Evolutionary conservation across 2,888 invertebrate species (phyloP).

Genomic region (Fragum whitleyi): DNA sequence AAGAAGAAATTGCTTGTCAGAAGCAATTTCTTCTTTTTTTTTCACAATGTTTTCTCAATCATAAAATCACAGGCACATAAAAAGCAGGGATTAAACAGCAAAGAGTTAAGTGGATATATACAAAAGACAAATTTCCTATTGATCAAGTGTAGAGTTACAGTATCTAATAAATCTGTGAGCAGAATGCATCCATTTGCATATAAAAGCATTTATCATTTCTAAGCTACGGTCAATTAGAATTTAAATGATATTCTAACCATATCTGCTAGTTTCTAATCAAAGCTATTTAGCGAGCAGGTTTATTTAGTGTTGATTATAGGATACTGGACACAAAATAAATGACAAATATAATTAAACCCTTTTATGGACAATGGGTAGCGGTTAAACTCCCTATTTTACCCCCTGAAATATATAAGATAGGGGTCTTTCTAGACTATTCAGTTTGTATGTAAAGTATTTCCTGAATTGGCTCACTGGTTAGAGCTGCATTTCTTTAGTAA

Average conservation of each 20-base stretch:
- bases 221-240: constrained; percentile 9
- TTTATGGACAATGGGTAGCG: not conserved
- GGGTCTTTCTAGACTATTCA: too few species aligned
- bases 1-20: too few species aligned
- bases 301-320: constrained; percentile 23
- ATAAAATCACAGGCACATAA: too few species aligned
- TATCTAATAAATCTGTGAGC: not conserved
- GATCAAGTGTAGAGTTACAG: not conserved
- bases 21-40: too few species aligned
- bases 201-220: not conserved
- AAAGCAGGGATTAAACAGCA: too few species aligned
- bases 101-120: too few species aligned
- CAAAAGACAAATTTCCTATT: not conserved
- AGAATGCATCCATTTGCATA: constrained; percentile 20
- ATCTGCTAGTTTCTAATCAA: not conserved
- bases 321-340: not conserved
- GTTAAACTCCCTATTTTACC: too few species aligned
- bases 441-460: too few species aligned
- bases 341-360: constrained; percentile 18
- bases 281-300: constrained; percentile 11
- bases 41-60: too few species aligned
- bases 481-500: too few species aligned
- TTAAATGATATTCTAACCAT: constrained; percentile 10
- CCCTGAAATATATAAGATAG: too few species aligned
- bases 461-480: too few species aligned